Base-by-base conservation (phyloP, 2,113 vertebrate species). In the Abramis brama region DNA sequence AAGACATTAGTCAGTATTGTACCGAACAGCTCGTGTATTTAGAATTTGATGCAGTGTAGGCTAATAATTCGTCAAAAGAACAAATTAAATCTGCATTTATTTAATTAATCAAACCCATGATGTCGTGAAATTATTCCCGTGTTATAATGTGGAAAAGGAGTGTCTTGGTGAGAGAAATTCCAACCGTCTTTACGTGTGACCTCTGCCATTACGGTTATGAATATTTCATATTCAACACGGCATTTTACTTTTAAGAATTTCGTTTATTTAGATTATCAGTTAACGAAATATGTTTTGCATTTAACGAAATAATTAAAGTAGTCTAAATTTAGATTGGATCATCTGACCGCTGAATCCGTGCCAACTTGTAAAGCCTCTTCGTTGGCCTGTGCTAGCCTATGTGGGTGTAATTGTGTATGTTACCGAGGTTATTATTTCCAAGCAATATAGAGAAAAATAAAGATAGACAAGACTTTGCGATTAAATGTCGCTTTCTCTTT, bases 231-330 rank as follows among this genome's bases (percentile, higher is more conserved):
- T 74, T 3, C 4, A 45, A 79, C 71, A 33, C 52, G n/a, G 13
- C 23, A 19, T 27, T 36, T 15, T 70, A 8, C 83, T 13, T 30
- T 10, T 68, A 70, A 6, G 55, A 66, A 84, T 76, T 88, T 86
- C 70, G 81, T 88, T 88, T 81, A 47, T 75, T 80, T 60, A 59
- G 13, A 81, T 39, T 7, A 13, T 1, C 1, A 59, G 3, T 52
- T 59, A 88, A 88, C 85, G 85, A 88, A 88, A 81, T 81, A 70
- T 47, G 33, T 36, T 84, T 81, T 21, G 27, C 12, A 52, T 45
- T 50, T 60, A 86, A 88, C 85, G 87, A 88, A 88, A 84, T 57
- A 27, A 27, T 36, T 33, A 80, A 78, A 45, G 50, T 45, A 43
- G 43, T 2, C 9, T 43, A 39, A 66, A 45, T 79, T 10, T 13